Evolutionary conservation across 1,140 invertebrate genomes (phyloP).

Genomic region (Anastrepha obliqua): DNA sequence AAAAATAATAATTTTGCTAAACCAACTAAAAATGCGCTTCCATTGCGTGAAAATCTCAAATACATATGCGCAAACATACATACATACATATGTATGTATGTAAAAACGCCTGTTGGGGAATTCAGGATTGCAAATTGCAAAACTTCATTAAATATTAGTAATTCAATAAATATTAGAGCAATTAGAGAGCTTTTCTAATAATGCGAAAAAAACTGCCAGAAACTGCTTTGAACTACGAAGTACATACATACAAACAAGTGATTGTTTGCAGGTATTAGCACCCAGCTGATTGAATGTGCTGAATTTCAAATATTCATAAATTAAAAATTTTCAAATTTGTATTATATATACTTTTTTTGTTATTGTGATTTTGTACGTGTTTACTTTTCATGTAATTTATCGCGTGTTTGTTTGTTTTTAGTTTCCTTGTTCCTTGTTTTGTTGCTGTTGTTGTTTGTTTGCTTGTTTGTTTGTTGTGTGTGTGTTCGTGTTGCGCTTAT

Average conservation of each 20-base stretch:
- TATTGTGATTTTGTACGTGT: background rate
- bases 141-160: too few relatives aligned
- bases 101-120: too few relatives aligned
- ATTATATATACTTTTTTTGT: background rate
- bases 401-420: constrained; percentile 9
- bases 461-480: background rate
- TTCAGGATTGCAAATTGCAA: too few relatives aligned
- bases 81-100: too few relatives aligned
- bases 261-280: background rate
- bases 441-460: constrained; percentile 23
- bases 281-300: background rate
- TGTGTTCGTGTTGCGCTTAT: constrained; percentile 26
- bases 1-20: too few relatives aligned
- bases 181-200: too few relatives aligned
- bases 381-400: background rate
- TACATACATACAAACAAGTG: too few relatives aligned
- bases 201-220: background rate
- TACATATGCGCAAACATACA: too few relatives aligned
- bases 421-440: background rate
- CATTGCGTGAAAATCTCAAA: too few relatives aligned
- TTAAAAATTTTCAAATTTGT: background rate
- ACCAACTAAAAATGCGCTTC: too few relatives aligned
- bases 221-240: background rate
- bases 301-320: background rate
- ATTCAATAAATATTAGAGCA: too few relatives aligned